These are phyloP conservation scores for Piaya cayana DNA, from an alignment of 2,113 vertebrate genomes.

Conservation along the genomic window DNA sequence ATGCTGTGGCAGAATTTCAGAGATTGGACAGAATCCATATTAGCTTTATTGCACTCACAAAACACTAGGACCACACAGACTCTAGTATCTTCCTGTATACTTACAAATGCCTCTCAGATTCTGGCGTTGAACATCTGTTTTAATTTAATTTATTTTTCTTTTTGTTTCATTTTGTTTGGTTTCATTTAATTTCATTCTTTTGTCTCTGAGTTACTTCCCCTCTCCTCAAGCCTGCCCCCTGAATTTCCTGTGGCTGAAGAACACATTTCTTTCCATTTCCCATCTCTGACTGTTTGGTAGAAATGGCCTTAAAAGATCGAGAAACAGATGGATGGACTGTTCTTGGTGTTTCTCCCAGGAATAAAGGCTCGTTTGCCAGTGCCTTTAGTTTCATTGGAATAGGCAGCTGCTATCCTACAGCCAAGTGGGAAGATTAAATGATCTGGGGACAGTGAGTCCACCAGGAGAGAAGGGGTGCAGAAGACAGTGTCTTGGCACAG, in stretches of 20 bases:
- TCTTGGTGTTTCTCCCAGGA: slow-evolving; percentile 46
- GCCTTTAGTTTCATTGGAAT: slow-evolving; percentile 34
- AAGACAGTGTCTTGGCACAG: slow-evolving; percentile 30
- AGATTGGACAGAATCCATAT: not conserved
- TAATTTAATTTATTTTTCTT: not conserved
- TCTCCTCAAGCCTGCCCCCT: not conserved
- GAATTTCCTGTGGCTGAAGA: not conserved
- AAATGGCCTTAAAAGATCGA: slow-evolving; percentile 5
- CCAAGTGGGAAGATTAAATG: slow-evolving; percentile 38
- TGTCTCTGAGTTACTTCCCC: not conserved
- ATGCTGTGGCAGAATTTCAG: not conserved
- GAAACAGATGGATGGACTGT: not conserved
- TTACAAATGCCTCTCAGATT: not conserved
- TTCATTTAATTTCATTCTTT: not conserved
- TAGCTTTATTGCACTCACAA: not conserved
- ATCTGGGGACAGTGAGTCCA: slow-evolving; percentile 36
- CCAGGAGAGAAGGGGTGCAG: slow-evolving; percentile 37
- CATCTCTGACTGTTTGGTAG: not conserved
- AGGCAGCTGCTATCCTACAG: not conserved
- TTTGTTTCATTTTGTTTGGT: not conserved
- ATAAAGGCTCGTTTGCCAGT: slow-evolving; percentile 29
- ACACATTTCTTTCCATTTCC: not conserved
- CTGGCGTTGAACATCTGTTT: not conserved
- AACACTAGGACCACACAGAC: not conserved
- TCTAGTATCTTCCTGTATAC: not conserved